Conservation (phyloP, 1,140 invertebrate species). For the Pogonomyrmex barbatus region DNA sequence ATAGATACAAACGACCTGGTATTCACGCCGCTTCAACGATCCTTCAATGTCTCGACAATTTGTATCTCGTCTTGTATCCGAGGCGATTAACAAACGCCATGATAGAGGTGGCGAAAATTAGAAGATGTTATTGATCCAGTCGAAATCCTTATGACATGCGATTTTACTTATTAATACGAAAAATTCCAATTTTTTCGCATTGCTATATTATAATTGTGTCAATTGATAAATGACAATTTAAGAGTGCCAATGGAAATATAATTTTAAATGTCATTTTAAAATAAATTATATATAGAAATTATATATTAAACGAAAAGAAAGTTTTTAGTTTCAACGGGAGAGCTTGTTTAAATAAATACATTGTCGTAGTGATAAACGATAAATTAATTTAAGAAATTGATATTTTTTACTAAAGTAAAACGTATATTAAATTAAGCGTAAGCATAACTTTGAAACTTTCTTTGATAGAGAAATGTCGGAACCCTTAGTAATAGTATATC, state of each 20-base stretch:
- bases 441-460: slow-evolving; percentile 4
- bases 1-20: slow-evolving; percentile 32
- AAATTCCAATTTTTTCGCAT: not conserved
- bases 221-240: not conserved
- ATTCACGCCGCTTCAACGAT: slow-evolving; percentile 4
- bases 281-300: not conserved
- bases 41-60: not conserved
- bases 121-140: not conserved
- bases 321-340: not conserved
- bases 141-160: not conserved
- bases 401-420: not conserved
- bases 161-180: not conserved
- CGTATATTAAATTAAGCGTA: not conserved
- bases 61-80: not conserved
- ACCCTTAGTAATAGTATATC: not conserved
- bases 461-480: not conserved
- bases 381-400: not conserved
- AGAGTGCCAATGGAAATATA: not conserved
- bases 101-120: not conserved
- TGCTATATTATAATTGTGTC: not conserved
- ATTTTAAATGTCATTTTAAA: not conserved
- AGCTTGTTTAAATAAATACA: not conserved
- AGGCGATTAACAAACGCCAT: not conserved
- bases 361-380: not conserved
- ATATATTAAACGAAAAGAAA: not conserved